phyloP scores from a whole-genome alignment of 2,113 vertebrate species.

The Bostrychus sinensis region DNA sequence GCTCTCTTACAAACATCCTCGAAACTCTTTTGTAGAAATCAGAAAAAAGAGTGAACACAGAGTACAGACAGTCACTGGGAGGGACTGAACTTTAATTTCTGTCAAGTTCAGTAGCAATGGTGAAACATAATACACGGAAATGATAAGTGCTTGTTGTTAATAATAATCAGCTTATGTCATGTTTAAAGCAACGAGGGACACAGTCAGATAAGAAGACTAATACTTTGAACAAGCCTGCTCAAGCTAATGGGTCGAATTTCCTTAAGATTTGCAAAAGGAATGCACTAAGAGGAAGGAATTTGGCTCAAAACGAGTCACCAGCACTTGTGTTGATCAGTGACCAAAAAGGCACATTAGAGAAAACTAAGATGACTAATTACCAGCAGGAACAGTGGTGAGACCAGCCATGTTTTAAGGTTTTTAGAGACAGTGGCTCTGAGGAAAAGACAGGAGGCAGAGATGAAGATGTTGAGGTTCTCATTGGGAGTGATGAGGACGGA shows the following conservation, averaged over 20 bases:
- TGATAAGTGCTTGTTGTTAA: slow-evolving; percentile 15
- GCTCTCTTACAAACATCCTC: slow-evolving; percentile 53
- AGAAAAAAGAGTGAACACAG: not conserved
- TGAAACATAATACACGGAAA: slow-evolving; percentile 31
- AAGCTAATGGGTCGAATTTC: slow-evolving; percentile 16
- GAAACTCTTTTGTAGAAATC: not conserved
- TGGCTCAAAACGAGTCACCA: too few relatives aligned
- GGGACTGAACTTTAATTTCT: not conserved
- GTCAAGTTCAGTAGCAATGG: not conserved
- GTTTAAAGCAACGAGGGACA: not conserved
- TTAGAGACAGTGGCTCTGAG: too few relatives aligned
- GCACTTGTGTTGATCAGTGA: too few relatives aligned
- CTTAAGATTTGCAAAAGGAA: not conserved
- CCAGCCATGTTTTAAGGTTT: too few relatives aligned
- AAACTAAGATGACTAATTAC: too few relatives aligned
- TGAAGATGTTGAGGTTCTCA: too few relatives aligned
- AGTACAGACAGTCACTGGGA: not conserved
- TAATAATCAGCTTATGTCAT: slow-evolving; percentile 24
- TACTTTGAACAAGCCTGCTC: slow-evolving; percentile 18
- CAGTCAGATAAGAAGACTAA: slow-evolving; percentile 10
- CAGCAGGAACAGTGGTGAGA: too few relatives aligned
- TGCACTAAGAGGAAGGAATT: not conserved
- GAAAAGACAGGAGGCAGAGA: too few relatives aligned
- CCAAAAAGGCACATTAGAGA: too few relatives aligned
- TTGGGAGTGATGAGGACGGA: too few relatives aligned